These are phyloP conservation scores for Sanderia malayensis DNA, from an alignment of 30 jellyfish, hydroid and myxozoan species.

Conservation along the genomic window DNA sequence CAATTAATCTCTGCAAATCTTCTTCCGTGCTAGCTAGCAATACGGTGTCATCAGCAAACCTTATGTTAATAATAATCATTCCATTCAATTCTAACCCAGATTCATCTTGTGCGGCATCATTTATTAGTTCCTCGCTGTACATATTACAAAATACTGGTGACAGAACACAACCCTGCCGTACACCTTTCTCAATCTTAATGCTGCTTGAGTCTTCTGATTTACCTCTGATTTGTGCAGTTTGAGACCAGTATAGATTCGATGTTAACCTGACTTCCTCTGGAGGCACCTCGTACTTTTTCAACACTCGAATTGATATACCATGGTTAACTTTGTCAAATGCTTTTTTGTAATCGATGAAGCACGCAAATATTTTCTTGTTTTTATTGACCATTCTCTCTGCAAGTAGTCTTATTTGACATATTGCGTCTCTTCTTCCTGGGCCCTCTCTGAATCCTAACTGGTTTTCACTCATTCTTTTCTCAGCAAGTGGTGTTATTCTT, in stretches of 20 bases:
- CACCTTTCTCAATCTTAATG: conserved; percentile 25
- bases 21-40: neutral
- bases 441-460: conserved; percentile 44
- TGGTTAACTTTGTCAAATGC: conserved; percentile 57
- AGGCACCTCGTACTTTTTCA: conserved; percentile 10
- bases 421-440: conserved; percentile 37
- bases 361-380: conserved; percentile 16
- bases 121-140: conserved; percentile 17
- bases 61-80: neutral
- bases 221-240: conserved; percentile 38
- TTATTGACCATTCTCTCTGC: conserved; percentile 19
- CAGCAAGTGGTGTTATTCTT: conserved; percentile 11
- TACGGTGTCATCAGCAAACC: conserved; percentile 52
- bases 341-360: conserved; percentile 42
- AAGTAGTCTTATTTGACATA: conserved; percentile 9
- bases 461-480: conserved; percentile 12
- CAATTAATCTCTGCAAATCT: neutral
- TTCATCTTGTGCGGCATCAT: conserved; percentile 9
- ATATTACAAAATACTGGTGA: conserved; percentile 29
- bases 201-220: neutral
- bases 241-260: conserved; percentile 40
- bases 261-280: conserved; percentile 26
- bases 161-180: conserved; percentile 54
- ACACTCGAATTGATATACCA: neutral
- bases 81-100: conserved; percentile 15